phyloP scores from a whole-genome alignment of 2,113 vertebrate genomes.

The Struthidea cinerea region DNA sequence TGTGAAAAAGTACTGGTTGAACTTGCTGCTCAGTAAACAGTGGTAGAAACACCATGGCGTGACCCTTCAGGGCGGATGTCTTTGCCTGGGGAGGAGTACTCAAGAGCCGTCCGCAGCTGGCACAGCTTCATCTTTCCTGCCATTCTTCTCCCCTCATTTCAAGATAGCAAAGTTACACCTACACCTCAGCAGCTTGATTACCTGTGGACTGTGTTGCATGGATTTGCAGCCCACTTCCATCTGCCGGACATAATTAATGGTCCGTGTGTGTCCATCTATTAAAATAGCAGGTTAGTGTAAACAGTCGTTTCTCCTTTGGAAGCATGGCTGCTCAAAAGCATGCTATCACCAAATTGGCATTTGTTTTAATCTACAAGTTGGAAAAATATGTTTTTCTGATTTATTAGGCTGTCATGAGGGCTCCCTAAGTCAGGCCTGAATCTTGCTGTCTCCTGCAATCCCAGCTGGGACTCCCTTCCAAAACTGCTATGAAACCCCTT shows the following conservation, averaged over 20 bases:
- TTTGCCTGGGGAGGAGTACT: neutral
- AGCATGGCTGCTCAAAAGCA: neutral
- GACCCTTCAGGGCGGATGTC: neutral
- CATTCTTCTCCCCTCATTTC: neutral
- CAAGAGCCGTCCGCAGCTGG: neutral
- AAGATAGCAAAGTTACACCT: neutral
- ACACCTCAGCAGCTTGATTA: neutral
- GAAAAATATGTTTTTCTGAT: conserved; percentile 3
- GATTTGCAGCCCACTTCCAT: neutral
- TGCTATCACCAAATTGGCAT: conserved; percentile 22
- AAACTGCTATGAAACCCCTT: neutral
- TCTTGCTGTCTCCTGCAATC: neutral
- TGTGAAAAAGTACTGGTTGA: neutral
- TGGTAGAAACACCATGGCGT: neutral
- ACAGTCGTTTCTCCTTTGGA: neutral
- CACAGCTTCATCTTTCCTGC: neutral
- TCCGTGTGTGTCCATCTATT: neutral
- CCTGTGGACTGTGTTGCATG: neutral
- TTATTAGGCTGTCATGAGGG: neutral
- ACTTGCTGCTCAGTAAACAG: neutral
- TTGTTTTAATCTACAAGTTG: conserved; percentile 41
- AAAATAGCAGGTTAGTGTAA: neutral
- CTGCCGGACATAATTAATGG: conserved; percentile 9
- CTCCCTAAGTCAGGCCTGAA: neutral
- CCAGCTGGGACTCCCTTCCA: neutral